Percentiles rank a stretch among this genome's conserved stretches.
Conservation (phyloP, 2,113 vertebrate genomes). For the Mesoclemmys tuberculata region DNA sequence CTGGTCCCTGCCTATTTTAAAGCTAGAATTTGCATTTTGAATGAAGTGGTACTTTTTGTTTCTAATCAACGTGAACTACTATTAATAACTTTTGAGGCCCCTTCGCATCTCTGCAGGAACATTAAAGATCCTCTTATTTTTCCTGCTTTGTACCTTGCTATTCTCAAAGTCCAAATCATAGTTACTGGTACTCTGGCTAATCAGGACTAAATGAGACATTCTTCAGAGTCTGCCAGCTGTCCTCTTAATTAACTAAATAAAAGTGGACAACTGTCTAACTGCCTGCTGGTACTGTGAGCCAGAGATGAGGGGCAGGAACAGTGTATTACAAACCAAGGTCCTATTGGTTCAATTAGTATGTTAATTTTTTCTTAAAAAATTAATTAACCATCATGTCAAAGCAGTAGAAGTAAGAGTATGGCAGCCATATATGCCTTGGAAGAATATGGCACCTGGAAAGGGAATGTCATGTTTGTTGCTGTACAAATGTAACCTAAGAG, state of each 20-base stretch:
- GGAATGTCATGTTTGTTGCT: not conserved
- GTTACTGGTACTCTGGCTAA: slow-evolving; percentile 4
- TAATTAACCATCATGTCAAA: not conserved
- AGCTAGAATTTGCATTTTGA: not conserved
- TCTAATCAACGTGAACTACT: not conserved
- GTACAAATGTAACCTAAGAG: not conserved
- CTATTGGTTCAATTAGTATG: not conserved
- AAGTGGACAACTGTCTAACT: not conserved
- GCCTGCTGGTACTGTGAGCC: not conserved
- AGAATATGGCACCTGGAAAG: not conserved
- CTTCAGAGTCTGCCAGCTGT: not conserved
- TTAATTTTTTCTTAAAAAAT: not conserved
- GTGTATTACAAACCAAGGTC: not conserved
- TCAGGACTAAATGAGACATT: not conserved
- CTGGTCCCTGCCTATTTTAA: not conserved
- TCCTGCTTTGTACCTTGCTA: slow-evolving; percentile 21
- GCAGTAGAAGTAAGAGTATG: not conserved
- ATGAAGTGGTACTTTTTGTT: not conserved
- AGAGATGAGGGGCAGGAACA: not conserved
- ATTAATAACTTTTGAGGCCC: not conserved
- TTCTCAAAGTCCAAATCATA: not conserved
- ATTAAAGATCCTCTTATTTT: slow-evolving; percentile 23
- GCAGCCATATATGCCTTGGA: fast-evolving
- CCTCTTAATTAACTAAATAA: not conserved
- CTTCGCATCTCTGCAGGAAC: slow-evolving; percentile 27